Conservation (phyloP, 2,797 vertebrate genomes). For the Neostethus bicornis region DNA sequence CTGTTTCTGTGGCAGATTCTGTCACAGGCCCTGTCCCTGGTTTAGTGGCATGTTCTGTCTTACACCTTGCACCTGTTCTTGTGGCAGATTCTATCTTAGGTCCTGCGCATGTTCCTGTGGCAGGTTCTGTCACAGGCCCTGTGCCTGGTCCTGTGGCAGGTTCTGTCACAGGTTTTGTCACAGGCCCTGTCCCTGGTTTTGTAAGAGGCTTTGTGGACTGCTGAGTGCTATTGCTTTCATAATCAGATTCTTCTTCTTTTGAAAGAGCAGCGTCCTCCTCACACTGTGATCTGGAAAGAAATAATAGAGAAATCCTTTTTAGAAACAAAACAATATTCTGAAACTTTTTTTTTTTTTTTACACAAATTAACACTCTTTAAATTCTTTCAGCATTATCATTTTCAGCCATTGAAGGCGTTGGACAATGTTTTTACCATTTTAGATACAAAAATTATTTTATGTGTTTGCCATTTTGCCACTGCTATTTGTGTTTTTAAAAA, state of each 20-base stretch:
- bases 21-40: no score
- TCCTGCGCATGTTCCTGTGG: no score
- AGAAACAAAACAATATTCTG: background rate
- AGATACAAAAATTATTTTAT: no score
- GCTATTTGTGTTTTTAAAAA: background rate
- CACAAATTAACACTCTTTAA: background rate
- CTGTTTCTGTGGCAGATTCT: no score
- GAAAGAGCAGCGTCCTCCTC: conserved; percentile 96
- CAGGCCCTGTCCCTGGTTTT: no score
- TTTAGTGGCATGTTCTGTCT: no score
- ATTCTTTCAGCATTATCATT: background rate
- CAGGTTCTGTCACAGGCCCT: no score
- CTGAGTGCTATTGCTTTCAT: conserved; percentile 66
- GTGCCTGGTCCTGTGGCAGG: no score
- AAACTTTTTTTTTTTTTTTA: background rate
- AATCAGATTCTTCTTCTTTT: conserved; percentile 83
- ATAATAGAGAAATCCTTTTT: background rate
- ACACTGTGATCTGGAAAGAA: conserved; percentile 87
- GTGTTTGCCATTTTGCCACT: background rate
- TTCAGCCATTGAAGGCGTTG: background rate
- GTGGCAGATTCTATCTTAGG: no score
- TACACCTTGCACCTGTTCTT: no score
- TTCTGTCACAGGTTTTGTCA: no score
- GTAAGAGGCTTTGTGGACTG: no score
- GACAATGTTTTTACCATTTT: background rate